These are phyloP conservation scores for Danio rerio DNA, from an alignment of 2,113 vertebrate species.

Conservation along the genomic window DNA sequence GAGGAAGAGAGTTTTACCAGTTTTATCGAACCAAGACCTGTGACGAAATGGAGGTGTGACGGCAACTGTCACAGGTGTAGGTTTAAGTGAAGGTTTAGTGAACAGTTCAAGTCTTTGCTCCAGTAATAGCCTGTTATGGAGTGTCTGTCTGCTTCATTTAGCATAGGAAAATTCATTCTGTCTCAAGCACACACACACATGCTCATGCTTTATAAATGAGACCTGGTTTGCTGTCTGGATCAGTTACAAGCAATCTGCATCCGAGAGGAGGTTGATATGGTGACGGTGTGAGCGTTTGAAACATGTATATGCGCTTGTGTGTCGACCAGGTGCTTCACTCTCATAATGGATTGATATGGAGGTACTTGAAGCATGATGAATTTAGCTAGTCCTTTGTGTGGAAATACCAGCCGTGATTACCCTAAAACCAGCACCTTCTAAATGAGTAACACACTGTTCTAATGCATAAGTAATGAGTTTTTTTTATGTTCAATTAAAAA, in stretches of 20 bases:
- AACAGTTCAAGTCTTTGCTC: conserved; percentile 7
- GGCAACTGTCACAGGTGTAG: conserved; percentile 16
- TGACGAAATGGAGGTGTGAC: not conserved
- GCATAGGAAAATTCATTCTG: conserved; percentile 36
- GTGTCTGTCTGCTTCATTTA: conserved; percentile 34
- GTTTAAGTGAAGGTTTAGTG: conserved; percentile 29
- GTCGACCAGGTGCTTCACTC: conserved; percentile 45
- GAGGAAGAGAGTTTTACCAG: not conserved
- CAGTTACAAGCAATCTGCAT: conserved; percentile 26
- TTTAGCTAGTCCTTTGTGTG: conserved; percentile 39
- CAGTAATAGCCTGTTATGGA: conserved; percentile 35
- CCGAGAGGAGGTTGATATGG: conserved; percentile 36
- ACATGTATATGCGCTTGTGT: conserved; percentile 28
- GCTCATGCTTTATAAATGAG: conserved; percentile 56
- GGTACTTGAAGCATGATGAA: not conserved
- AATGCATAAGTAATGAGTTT: too few relatives aligned
- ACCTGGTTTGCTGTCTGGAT: conserved; percentile 16
- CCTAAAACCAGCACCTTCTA: not conserved
- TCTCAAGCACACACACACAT: not conserved
- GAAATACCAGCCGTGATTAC: not conserved
- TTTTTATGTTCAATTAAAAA: too few relatives aligned
- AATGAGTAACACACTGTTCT: too few relatives aligned
- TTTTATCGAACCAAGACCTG: not conserved
- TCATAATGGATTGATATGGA: conserved; percentile 26
- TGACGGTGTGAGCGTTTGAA: conserved; percentile 6